phyloP scores from a whole-genome alignment of 2,113 vertebrate species.

The Lagopus muta region DNA sequence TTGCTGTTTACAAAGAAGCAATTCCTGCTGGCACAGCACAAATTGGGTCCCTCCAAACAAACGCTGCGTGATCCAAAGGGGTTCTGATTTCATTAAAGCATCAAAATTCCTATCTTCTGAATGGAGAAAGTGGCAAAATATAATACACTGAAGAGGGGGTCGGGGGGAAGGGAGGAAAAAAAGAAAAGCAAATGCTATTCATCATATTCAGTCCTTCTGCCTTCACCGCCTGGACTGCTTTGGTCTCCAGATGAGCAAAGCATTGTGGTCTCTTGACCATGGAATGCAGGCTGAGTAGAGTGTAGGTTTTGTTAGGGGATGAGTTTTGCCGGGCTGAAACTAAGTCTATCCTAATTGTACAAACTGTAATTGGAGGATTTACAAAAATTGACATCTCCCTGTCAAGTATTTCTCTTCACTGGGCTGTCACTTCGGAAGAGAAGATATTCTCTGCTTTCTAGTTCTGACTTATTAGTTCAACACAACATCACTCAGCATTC shows the following conservation, averaged over 20 bases:
- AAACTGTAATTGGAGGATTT: background rate
- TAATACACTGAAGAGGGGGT: fast-evolving
- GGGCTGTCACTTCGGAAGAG: background rate
- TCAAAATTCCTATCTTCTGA: background rate
- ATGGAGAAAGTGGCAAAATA: background rate
- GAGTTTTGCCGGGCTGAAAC: background rate
- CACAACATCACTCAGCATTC: background rate
- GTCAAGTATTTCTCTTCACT: background rate
- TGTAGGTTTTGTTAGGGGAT: background rate
- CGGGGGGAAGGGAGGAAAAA: background rate
- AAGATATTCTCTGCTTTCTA: background rate
- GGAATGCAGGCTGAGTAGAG: background rate
- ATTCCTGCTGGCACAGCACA: background rate
- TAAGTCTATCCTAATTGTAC: background rate
- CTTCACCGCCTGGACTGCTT: background rate
- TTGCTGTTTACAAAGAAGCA: background rate
- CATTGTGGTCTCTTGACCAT: background rate
- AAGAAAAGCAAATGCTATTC: background rate
- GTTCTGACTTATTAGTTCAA: background rate
- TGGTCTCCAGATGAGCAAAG: background rate
- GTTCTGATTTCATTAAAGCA: fast-evolving
- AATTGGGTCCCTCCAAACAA: background rate
- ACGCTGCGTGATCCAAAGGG: fast-evolving
- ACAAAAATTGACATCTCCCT: background rate
- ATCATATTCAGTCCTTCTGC: background rate